Conservation (phyloP, 23 tunicate genomes). For the Trididemnum nubilum region DNA sequence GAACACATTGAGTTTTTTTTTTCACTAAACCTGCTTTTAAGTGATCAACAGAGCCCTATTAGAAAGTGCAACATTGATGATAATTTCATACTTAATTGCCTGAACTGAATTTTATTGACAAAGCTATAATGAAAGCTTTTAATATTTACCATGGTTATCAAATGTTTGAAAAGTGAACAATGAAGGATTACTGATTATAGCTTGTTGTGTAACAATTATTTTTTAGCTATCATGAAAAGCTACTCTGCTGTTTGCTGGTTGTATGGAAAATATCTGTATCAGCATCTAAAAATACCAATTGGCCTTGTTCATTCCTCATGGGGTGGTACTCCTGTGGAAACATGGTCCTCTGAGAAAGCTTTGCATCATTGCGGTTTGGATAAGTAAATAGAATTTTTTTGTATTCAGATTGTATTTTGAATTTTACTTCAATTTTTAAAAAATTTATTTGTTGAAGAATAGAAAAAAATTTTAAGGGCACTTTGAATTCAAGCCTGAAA, state of each 20-base stretch:
- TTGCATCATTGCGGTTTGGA: conserved; percentile 46
- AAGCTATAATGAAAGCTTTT: no score
- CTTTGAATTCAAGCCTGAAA: not conserved
- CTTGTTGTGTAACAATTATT: no score
- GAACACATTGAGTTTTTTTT: no score
- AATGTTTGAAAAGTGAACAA: no score
- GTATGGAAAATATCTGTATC: conserved; percentile 63
- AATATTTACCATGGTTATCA: no score
- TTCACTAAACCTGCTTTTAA: no score
- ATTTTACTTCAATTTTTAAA: not conserved
- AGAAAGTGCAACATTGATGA: no score
- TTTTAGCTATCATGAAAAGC: conserved; percentile 27
- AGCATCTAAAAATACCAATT: conserved; percentile 64
- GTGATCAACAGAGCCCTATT: no score
- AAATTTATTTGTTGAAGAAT: not conserved
- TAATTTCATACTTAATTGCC: no score
- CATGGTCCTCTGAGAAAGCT: conserved; percentile 66
- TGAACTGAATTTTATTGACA: no score
- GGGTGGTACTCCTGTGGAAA: conserved; percentile 91
- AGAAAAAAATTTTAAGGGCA: not conserved
- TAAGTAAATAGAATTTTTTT: not conserved
- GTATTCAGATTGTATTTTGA: not conserved
- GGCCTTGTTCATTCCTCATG: conserved; percentile 69
- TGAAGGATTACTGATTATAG: no score
- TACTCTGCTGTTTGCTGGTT: conserved; percentile 96